phyloP scores from a whole-genome alignment of 2,113 vertebrate species.

The Labeo rohita region DNA sequence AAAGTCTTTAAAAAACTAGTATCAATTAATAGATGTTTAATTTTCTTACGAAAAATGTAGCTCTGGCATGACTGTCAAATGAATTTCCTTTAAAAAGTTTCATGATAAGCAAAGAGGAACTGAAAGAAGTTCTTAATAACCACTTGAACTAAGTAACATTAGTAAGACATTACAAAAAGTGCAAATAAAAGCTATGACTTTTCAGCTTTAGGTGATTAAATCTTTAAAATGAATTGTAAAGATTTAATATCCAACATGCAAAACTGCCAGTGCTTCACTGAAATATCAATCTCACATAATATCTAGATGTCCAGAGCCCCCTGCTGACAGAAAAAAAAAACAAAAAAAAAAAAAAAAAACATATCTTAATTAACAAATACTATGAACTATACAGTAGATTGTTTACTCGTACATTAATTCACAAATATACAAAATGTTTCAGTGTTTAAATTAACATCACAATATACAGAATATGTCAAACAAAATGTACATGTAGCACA shows the following conservation, averaged over 20 bases:
- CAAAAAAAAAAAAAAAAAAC: background rate
- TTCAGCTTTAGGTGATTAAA: background rate
- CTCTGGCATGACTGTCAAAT: background rate
- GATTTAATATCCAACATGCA: background rate
- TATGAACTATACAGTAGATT: background rate
- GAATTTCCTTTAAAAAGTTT: background rate
- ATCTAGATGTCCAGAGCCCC: constrained; percentile 6
- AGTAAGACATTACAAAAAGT: background rate
- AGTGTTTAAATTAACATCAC: constrained; percentile 13
- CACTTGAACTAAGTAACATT: background rate
- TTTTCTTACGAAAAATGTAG: background rate
- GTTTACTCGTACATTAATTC: background rate
- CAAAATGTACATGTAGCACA: background rate
- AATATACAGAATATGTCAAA: background rate
- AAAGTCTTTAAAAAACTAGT: background rate
- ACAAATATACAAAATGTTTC: constrained; percentile 1
- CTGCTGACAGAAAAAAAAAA: constrained; percentile 8
- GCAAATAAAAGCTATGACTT: background rate
- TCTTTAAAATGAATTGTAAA: background rate
- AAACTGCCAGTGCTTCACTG: background rate
- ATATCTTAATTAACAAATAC: background rate
- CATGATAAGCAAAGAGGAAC: background rate
- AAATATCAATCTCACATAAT: background rate
- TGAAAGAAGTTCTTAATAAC: background rate
- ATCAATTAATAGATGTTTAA: background rate